These are phyloP conservation scores for Alca torda DNA, from an alignment of 2,797 vertebrate species.

Conservation along the genomic window DNA sequence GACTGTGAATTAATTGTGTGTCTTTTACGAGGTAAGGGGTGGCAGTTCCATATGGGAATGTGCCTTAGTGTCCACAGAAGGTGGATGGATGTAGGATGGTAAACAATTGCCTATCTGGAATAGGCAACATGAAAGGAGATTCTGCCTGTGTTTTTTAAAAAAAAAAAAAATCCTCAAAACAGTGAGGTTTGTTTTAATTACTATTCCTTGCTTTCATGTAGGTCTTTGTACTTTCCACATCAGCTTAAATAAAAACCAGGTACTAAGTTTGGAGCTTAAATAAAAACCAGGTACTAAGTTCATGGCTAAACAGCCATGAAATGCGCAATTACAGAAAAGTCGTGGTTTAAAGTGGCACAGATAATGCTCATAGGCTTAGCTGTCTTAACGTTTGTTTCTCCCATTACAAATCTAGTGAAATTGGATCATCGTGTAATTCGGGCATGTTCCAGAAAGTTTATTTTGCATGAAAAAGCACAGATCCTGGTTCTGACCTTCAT, in stretches of 20 bases:
- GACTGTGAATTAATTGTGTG: neutral
- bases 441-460: neutral
- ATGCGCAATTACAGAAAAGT: neutral
- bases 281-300: fast-evolving
- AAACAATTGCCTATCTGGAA: neutral
- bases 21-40: neutral
- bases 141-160: fast-evolving
- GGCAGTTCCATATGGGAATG: neutral
- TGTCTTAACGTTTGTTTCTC: neutral
- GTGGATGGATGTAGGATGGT: fast-evolving
- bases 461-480: fast-evolving
- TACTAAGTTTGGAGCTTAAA: neutral
- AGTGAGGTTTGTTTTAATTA: neutral
- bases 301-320: neutral
- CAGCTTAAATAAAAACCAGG: neutral
- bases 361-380: neutral
- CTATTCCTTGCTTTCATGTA: neutral
- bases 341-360: neutral
- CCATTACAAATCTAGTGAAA: neutral
- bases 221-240: neutral
- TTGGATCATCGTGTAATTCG: neutral
- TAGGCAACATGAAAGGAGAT: neutral
- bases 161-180: neutral
- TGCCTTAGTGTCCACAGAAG: neutral
- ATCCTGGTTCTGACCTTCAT: neutral